phyloP scores from a whole-genome alignment of 2,888 invertebrate species.

The Phrixothrix hirtus region DNA sequence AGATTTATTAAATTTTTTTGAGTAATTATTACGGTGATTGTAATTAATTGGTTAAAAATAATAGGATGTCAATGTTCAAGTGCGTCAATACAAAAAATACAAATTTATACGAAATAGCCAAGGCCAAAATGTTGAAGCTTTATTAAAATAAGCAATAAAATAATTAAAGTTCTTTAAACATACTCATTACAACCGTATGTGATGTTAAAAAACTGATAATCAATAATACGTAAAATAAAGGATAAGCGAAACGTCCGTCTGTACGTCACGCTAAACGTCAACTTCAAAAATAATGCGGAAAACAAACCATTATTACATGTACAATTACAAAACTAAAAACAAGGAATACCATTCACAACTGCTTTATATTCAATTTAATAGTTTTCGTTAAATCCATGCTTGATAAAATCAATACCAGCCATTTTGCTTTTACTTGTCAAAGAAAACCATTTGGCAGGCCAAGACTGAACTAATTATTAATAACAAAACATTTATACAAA shows the following conservation, averaged over 20 bases:
- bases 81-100: no score
- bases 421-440: conserved; percentile 47
- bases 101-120: no score
- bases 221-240: neutral
- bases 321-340: conserved; percentile 1
- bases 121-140: no score
- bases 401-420: conserved; percentile 53
- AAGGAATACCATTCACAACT: no score
- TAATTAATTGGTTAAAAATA: no score
- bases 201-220: neutral
- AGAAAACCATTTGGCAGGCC: conserved; percentile 20
- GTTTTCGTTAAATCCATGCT: conserved; percentile 22
- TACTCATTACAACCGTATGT: no score
- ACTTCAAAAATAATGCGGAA: neutral
- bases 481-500: conserved; percentile 6
- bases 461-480: neutral
- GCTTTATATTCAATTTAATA: conserved; percentile 3
- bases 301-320: neutral
- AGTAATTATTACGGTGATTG: no score
- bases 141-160: no score
- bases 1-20: no score
- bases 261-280: neutral
- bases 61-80: no score
- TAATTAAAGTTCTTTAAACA: no score
- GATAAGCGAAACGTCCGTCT: neutral